Conservation (phyloP, 2,888 invertebrate species). For the Notodonta dromedarius region DNA sequence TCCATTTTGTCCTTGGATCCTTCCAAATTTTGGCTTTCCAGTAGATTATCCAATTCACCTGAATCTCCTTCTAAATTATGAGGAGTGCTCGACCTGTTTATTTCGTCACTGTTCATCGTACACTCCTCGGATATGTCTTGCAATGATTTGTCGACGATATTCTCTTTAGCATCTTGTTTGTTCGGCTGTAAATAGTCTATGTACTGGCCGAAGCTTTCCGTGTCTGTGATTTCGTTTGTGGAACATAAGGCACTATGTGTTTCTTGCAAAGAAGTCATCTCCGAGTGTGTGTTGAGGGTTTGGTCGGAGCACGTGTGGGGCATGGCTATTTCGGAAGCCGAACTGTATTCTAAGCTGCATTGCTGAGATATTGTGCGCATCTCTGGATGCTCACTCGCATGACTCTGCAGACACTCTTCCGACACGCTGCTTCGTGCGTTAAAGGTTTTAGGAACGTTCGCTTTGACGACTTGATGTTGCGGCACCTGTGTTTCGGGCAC, state of each 20-base stretch:
- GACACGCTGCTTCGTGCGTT: slow-evolving; percentile 72
- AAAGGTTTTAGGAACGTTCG: slow-evolving; percentile 60
- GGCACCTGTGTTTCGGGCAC: slow-evolving; percentile 86
- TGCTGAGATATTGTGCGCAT: slow-evolving; percentile 89
- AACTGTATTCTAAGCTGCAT: slow-evolving; percentile 88
- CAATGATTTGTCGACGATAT: slow-evolving; percentile 67
- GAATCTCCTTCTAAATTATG: slow-evolving; percentile 54
- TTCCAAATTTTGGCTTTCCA: slow-evolving; percentile 54
- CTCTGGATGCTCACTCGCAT: slow-evolving; percentile 70
- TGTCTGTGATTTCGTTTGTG: slow-evolving; percentile 79
- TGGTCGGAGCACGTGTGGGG: slow-evolving; percentile 81
- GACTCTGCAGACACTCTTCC: slow-evolving; percentile 75
- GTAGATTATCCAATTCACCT: slow-evolving; percentile 64
- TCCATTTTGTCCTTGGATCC: slow-evolving; percentile 68
- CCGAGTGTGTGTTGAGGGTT: slow-evolving; percentile 78
- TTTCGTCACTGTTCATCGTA: slow-evolving; percentile 75
- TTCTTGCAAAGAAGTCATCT: slow-evolving; percentile 77
- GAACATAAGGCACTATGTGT: slow-evolving; percentile 79
- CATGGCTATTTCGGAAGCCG: slow-evolving; percentile 82
- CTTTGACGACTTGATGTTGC: slow-evolving; percentile 82
- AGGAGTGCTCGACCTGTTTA: slow-evolving; percentile 63
- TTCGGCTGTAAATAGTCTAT: slow-evolving; percentile 74
- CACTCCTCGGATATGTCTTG: slow-evolving; percentile 79
- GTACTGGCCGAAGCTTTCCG: slow-evolving; percentile 80
- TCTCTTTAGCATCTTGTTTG: slow-evolving; percentile 64